These are phyloP conservation scores for Xenopus petersii DNA, from an alignment of 2,797 vertebrate genomes.

Conservation along the genomic window DNA sequence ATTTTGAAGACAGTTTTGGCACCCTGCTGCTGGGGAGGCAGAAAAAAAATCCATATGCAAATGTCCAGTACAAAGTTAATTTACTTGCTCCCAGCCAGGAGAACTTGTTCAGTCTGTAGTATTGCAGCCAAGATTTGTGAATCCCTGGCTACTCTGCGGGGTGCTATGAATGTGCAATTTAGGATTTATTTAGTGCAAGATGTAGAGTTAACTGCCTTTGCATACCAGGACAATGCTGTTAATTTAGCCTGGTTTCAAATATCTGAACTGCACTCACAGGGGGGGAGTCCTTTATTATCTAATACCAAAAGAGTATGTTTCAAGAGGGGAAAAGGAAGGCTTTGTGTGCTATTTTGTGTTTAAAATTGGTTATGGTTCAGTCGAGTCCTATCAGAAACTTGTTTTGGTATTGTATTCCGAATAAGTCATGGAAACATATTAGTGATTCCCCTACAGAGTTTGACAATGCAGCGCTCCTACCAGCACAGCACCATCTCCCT, in stretches of 20 bases:
- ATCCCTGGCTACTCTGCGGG: not conserved
- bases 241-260: conserved; percentile 21
- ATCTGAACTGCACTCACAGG: not conserved
- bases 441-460: not conserved
- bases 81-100: not conserved
- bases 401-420: not conserved
- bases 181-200: not conserved
- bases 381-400: too few species aligned
- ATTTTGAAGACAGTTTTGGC: not conserved
- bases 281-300: not conserved
- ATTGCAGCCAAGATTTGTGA: not conserved
- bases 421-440: not conserved
- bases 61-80: not conserved
- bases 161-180: conserved; percentile 4
- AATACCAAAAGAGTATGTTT: not conserved
- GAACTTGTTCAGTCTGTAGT: not conserved
- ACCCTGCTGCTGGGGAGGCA: not conserved
- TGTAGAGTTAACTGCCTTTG: not conserved
- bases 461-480: not conserved
- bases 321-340: not conserved
- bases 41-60: too few species aligned
- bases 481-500: conserved; percentile 18
- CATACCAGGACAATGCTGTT: conserved; percentile 43
- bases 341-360: not conserved
- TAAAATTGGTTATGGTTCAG: not conserved